These are phyloP conservation scores for Rhegmatorhina hoffmannsi DNA, from an alignment of 2,113 vertebrate genomes.

Conservation along the genomic window DNA sequence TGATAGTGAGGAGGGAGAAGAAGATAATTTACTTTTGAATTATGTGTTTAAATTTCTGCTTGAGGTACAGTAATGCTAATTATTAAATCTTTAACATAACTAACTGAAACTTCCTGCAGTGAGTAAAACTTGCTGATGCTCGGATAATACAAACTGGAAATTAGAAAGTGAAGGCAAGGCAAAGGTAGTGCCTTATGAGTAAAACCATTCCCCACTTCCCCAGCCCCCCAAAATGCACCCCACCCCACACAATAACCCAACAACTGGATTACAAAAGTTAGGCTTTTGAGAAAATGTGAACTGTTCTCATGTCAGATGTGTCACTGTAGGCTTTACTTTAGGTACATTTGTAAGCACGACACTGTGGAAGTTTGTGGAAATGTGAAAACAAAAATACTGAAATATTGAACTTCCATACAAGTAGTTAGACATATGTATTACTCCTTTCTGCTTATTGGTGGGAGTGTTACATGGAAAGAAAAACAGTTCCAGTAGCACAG, in stretches of 20 bases:
- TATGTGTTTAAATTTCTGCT: conserved; percentile 90
- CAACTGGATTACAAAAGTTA: not conserved
- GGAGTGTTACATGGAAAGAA: not conserved
- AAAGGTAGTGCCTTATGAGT: not conserved
- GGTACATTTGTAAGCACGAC: not conserved
- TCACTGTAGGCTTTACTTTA: not conserved
- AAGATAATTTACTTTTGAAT: conserved; percentile 83
- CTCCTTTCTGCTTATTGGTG: not conserved
- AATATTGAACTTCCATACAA: not conserved
- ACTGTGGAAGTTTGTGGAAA: not conserved
- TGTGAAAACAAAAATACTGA: not conserved
- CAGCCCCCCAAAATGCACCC: not conserved
- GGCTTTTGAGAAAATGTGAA: not conserved
- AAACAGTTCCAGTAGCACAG: not conserved
- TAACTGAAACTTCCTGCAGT: not conserved
- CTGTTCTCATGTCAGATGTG: not conserved
- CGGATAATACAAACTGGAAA: not conserved
- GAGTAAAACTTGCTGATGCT: not conserved
- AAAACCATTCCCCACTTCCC: rapidly evolving
- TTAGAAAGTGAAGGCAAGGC: not conserved
- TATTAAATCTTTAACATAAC: not conserved
- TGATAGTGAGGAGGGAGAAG: conserved; percentile 61
- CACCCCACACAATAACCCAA: not conserved
- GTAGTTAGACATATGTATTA: not conserved
- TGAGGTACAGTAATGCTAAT: conserved; percentile 77